Evolutionary conservation across 2,888 invertebrate species (phyloP).

Genomic region (Drosophila prostipennis): DNA sequence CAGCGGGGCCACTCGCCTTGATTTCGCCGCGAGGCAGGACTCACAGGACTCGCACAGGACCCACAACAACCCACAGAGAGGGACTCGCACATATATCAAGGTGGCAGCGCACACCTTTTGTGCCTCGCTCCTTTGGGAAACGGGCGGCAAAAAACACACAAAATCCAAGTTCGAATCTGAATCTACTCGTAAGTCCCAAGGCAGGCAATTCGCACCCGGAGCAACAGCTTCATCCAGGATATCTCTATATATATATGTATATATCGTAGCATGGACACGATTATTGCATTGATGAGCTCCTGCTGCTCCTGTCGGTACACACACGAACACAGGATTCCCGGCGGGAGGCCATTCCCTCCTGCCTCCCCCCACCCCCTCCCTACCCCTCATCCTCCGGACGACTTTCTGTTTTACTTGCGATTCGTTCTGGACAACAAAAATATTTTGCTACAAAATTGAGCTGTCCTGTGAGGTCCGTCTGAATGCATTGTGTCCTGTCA

Average conservation of each 20-base stretch:
- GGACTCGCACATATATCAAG: constrained; percentile 60
- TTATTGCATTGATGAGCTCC: constrained; percentile 82
- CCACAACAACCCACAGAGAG: constrained; percentile 35
- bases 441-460: constrained; percentile 81
- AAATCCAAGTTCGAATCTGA: background rate
- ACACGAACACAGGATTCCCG: constrained; percentile 73
- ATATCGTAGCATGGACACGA: constrained; percentile 49
- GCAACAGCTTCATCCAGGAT: constrained; percentile 64
- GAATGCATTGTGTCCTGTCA: constrained; percentile 48
- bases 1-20: constrained; percentile 73
- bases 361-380: constrained; percentile 24
- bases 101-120: constrained; percentile 54
- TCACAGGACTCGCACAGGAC: constrained; percentile 36
- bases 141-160: constrained; percentile 2
- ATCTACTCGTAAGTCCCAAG: background rate
- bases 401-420: constrained; percentile 67
- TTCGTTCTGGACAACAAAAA: constrained; percentile 81
- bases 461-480: constrained; percentile 63
- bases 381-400: background rate
- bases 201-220: constrained; percentile 22
- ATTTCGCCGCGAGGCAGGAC: constrained; percentile 70
- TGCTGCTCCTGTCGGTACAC: constrained; percentile 81
- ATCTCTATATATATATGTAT: background rate
- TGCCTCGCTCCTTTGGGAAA: constrained; percentile 56
- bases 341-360: constrained; percentile 58